Evolutionary conservation across 2,113 vertebrate genomes (phyloP).

Genomic region (Chionomys nivalis): DNA sequence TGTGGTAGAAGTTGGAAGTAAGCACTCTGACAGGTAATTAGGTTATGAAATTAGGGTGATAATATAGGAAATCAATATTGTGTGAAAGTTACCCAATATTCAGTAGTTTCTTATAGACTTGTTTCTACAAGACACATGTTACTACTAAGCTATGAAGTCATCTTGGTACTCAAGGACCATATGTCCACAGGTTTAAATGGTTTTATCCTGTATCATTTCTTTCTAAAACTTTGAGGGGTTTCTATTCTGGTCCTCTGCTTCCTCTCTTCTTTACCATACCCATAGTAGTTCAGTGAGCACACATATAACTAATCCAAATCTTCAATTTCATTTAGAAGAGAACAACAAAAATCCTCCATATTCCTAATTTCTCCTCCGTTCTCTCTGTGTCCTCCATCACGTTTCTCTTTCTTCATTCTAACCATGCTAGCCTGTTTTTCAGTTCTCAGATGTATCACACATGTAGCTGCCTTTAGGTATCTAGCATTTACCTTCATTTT

Average conservation of each 20-base stretch:
- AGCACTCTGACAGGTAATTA: background rate
- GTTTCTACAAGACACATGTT: background rate
- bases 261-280: background rate
- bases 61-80: too few species aligned
- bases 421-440: accelerated
- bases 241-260: background rate
- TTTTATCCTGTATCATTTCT: background rate
- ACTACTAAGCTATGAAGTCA: background rate
- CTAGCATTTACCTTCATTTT: background rate
- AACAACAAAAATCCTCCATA: background rate
- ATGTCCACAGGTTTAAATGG: background rate
- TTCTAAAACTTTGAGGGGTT: background rate
- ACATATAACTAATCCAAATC: background rate
- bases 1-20: background rate
- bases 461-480: background rate
- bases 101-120: background rate
- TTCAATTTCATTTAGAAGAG: background rate
- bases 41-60: background rate
- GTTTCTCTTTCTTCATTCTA: background rate
- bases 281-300: background rate
- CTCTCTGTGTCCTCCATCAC: background rate
- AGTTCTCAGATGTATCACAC: background rate
- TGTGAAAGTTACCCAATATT: background rate
- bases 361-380: background rate
- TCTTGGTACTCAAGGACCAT: background rate